Conservation (phyloP, 2,797 vertebrate genomes). For the Sebastes matsubarae region DNA sequence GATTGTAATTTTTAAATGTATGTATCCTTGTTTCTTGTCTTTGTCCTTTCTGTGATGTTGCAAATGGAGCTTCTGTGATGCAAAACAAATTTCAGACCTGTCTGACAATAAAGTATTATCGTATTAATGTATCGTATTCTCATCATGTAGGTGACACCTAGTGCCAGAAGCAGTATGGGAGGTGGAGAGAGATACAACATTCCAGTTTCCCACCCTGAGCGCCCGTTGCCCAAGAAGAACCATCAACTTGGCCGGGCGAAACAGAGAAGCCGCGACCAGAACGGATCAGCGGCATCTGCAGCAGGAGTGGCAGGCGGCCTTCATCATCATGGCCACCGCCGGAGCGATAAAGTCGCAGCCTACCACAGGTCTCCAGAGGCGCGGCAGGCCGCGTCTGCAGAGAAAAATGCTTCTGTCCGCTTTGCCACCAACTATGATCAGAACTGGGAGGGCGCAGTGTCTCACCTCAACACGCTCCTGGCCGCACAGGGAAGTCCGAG, state of each 20-base stretch:
- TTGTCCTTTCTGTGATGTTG: no score
- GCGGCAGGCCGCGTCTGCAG: conserved; percentile 92
- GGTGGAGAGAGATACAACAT: conserved; percentile 96
- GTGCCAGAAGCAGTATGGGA: conserved; percentile 89
- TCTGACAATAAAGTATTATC: no score
- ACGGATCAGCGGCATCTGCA: conserved; percentile 76
- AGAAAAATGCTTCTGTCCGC: conserved; percentile 80
- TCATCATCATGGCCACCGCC: conserved; percentile 82
- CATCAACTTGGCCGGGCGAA: conserved; percentile 87
- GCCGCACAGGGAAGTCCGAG: conserved; percentile 87
- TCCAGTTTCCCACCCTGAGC: conserved; percentile 91
- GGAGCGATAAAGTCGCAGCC: conserved; percentile 84
- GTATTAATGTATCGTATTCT: neutral
- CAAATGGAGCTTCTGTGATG: no score
- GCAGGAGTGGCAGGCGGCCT: conserved; percentile 66
- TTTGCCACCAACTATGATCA: conserved; percentile 86
- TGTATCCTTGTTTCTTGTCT: no score
- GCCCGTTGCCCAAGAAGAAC: conserved; percentile 87
- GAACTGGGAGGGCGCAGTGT: conserved; percentile 87
- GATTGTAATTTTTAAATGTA: no score
- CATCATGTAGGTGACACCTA: conserved; percentile 89
- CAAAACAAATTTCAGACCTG: no score
- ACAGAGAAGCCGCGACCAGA: conserved; percentile 90
- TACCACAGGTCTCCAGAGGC: conserved; percentile 85
- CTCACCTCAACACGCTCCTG: conserved; percentile 88